Evolutionary conservation across 2,113 vertebrate genomes (phyloP).

Genomic region (Galbula dea): DNA sequence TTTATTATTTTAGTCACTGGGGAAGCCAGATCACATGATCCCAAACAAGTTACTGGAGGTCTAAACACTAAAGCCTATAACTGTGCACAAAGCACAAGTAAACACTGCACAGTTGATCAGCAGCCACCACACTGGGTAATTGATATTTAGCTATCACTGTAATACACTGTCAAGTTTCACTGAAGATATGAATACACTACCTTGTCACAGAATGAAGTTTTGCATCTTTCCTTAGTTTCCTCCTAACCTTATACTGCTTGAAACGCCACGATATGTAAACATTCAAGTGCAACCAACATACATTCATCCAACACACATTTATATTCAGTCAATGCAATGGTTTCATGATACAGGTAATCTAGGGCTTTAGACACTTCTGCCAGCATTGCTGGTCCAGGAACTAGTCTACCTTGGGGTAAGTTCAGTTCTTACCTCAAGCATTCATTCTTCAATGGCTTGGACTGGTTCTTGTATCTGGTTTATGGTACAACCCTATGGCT

Average conservation of each 20-base stretch:
- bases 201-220: neutral
- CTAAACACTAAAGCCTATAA: neutral
- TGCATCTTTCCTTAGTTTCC: neutral
- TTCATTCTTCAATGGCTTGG: neutral
- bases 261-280: fast-evolving
- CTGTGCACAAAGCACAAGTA: neutral
- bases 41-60: neutral
- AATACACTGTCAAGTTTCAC: neutral
- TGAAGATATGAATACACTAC: neutral
- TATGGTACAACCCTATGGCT: neutral
- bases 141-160: neutral
- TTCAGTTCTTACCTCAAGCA: too few species aligned
- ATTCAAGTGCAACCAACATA: neutral
- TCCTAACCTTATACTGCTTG: neutral
- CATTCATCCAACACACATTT: neutral
- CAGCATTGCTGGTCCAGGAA: neutral
- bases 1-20: neutral
- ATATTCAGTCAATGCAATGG: neutral
- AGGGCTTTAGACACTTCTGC: neutral
- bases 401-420: neutral
- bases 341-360: neutral
- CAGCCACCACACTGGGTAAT: neutral
- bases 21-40: neutral
- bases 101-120: neutral
- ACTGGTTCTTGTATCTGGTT: neutral